phyloP scores from a whole-genome alignment of 2,888 invertebrate genomes.

The Heliconius sara region DNA sequence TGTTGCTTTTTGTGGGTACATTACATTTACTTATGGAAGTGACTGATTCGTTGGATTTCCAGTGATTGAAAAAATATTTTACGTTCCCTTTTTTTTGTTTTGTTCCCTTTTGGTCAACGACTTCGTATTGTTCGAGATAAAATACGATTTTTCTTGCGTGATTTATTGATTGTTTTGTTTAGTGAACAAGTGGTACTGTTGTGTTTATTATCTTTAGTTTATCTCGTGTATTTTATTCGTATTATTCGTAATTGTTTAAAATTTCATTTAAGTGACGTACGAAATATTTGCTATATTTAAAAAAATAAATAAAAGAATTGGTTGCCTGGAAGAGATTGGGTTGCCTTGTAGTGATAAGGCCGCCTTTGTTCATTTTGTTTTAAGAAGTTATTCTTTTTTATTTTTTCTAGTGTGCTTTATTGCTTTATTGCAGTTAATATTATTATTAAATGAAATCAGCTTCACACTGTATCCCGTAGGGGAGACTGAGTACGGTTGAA shows the following conservation, averaged over 20 bases:
- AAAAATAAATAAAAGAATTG: too few relatives aligned
- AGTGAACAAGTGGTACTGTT: conserved; percentile 37
- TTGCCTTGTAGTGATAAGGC: too few relatives aligned
- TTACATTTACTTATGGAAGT: conserved; percentile 52
- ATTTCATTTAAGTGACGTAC: not conserved
- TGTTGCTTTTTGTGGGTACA: conserved; percentile 29
- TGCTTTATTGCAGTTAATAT: too few relatives aligned
- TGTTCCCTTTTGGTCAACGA: conserved; percentile 41
- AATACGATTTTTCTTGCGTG: conserved; percentile 43
- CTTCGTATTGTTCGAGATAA: conserved; percentile 48
- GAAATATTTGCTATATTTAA: too few relatives aligned
- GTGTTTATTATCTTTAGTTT: conserved; percentile 27
- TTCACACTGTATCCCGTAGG: too few relatives aligned
- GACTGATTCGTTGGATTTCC: conserved; percentile 62
- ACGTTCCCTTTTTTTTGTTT: conserved; percentile 48
- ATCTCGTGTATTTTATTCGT: not conserved
- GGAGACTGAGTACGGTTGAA: too few relatives aligned
- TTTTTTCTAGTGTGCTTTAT: too few relatives aligned
- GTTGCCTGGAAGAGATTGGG: too few relatives aligned
- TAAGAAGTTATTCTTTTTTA: too few relatives aligned
- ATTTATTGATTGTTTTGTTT: conserved; percentile 44
- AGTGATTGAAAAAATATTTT: conserved; percentile 56
- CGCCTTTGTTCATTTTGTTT: too few relatives aligned
- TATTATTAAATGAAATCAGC: too few relatives aligned
- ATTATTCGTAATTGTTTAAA: not conserved